Percentiles rank a stretch among this genome's conserved stretches.
These are phyloP conservation scores for Falco columbarius DNA, from an alignment of 2,797 vertebrate species.

Conservation along the genomic window DNA sequence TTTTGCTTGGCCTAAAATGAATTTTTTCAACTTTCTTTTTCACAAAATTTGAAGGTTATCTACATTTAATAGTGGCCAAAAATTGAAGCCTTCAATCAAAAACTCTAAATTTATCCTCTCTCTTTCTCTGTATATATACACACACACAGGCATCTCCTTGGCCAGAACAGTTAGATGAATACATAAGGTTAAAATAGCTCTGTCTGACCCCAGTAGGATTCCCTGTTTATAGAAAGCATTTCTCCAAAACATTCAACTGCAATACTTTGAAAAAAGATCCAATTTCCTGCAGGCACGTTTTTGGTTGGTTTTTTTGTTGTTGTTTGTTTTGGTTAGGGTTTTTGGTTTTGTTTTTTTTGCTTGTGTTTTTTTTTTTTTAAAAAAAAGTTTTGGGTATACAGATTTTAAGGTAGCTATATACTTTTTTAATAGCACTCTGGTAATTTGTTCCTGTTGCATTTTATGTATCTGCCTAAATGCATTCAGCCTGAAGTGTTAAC, in stretches of 20 bases:
- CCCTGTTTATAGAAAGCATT: constrained; percentile 22
- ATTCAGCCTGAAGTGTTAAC: neutral
- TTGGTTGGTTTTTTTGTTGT: neutral
- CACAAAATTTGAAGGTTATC: neutral
- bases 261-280: neutral
- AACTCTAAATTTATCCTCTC: neutral
- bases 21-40: neutral
- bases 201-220: constrained; percentile 29
- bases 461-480: neutral
- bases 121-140: neutral
- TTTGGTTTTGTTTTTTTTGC: too few relatives aligned
- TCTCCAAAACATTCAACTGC: neutral
- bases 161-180: constrained; percentile 21
- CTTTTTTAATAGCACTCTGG: neutral
- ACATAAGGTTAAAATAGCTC: constrained; percentile 35
- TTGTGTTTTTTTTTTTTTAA: neutral
- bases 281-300: neutral
- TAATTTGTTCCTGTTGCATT: neutral
- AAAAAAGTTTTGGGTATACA: neutral
- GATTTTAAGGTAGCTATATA: neutral
- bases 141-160: neutral
- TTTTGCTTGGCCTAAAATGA: neutral
- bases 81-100: neutral
- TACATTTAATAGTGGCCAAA: neutral
- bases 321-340: too few relatives aligned